Conservation (phyloP, 2,888 invertebrate genomes). For the Thumatha senex region DNA sequence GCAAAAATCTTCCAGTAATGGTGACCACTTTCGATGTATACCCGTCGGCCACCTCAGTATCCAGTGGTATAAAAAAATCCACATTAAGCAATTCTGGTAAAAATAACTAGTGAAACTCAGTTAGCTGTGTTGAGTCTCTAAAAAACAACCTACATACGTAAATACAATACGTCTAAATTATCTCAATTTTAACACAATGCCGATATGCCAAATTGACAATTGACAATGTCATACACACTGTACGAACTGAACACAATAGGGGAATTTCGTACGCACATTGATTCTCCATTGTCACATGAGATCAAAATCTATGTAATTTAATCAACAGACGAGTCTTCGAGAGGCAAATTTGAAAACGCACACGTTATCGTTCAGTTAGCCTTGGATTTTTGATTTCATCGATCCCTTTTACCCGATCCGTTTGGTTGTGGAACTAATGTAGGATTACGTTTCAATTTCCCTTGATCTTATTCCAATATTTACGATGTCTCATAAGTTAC, state of each 20-base stretch:
- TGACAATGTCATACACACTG: constrained; percentile 48
- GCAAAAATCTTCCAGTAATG: too few relatives aligned
- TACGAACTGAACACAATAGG: constrained; percentile 17
- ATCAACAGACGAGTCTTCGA: constrained; percentile 56
- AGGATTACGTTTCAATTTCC: constrained; percentile 29
- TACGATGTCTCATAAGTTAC: constrained; percentile 6
- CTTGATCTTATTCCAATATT: constrained; percentile 25
- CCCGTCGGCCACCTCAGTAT: too few relatives aligned
- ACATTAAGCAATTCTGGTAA: too few relatives aligned
- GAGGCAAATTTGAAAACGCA: constrained; percentile 43
- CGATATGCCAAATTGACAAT: constrained; percentile 52
- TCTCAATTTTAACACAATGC: constrained; percentile 54
- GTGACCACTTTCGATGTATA: too few relatives aligned
- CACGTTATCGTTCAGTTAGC: constrained; percentile 41
- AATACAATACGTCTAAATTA: constrained; percentile 45
- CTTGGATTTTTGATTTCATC: constrained; percentile 33
- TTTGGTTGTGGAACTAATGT: constrained; percentile 27
- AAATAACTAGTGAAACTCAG: too few relatives aligned
- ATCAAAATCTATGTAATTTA: constrained; percentile 62
- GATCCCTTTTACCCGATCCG: constrained; percentile 27
- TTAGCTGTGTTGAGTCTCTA: background rate
- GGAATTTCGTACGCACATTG: constrained; percentile 30
- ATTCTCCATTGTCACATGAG: constrained; percentile 37
- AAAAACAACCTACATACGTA: constrained; percentile 35
- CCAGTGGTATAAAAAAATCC: too few relatives aligned